Conservation (phyloP, 1,140 invertebrate genomes). For the Drosophila serrata region DNA sequence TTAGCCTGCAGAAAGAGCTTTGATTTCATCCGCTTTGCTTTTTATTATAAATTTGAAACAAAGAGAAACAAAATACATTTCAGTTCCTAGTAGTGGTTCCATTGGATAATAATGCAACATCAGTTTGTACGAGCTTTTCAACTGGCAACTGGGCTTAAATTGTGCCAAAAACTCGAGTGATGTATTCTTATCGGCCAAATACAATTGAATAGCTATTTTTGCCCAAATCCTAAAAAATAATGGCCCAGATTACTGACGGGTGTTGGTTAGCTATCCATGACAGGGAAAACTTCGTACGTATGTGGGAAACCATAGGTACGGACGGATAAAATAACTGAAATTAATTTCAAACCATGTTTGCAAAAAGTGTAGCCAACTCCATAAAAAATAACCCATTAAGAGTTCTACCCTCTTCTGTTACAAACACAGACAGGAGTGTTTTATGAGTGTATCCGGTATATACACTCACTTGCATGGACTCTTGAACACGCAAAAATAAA, state of each 20-base stretch:
- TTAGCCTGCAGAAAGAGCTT: not conserved
- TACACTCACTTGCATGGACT: not conserved
- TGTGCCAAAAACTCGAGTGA: not conserved
- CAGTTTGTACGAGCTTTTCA: not conserved
- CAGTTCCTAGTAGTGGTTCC: not conserved
- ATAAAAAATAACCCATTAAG: constrained; percentile 3
- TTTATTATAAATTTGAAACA: too few relatives aligned
- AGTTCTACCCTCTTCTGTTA: not conserved
- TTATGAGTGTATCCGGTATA: not conserved
- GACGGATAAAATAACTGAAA: constrained; percentile 2
- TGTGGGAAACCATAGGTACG: constrained; percentile 8
- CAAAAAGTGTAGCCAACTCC: constrained; percentile 1
- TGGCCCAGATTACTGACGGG: too few relatives aligned
- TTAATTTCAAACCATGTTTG: constrained; percentile 6
- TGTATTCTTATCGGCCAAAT: not conserved
- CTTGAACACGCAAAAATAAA: constrained; percentile 1
- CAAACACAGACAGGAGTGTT: not conserved
- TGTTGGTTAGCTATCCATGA: not conserved
- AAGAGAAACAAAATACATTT: not conserved
- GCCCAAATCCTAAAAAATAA: too few relatives aligned
- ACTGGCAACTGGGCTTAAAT: constrained; percentile 1
- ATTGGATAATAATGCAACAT: not conserved
- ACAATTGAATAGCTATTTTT: constrained; percentile 1
- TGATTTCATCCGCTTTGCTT: not conserved
- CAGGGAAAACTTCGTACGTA: not conserved